These are phyloP conservation scores for Anhinga anhinga DNA, from an alignment of 2,113 vertebrate species.

Conservation along the genomic window DNA sequence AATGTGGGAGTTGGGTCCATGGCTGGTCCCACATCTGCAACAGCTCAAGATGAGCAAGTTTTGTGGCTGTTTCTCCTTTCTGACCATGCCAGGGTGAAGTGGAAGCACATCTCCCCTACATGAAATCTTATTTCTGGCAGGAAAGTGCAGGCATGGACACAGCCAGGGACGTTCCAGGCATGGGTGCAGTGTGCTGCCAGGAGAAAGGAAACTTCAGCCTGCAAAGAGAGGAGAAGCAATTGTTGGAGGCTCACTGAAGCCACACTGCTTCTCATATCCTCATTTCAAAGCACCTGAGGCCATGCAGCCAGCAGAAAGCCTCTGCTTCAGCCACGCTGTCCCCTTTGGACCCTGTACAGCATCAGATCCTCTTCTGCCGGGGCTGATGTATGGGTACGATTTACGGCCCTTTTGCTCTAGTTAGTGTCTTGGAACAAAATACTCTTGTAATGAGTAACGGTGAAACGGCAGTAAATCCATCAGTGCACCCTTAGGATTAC, in stretches of 20 bases:
- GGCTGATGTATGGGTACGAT: neutral
- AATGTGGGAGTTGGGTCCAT: fast-evolving
- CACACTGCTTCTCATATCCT: neutral
- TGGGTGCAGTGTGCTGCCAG: neutral
- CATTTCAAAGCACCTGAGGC: neutral
- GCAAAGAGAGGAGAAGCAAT: neutral
- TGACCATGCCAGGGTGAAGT: neutral
- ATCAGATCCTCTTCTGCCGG: neutral
- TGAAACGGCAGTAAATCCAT: neutral
- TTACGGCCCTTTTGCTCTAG: neutral
- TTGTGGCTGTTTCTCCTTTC: neutral
- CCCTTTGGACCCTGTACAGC: neutral
- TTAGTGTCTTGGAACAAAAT: neutral
- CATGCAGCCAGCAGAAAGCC: neutral
- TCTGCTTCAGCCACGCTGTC: neutral
- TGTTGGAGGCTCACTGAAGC: neutral
- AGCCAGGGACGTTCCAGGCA: neutral
- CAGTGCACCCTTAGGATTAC: neutral
- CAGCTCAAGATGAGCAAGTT: neutral
- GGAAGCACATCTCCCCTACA: neutral
- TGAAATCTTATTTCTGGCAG: neutral
- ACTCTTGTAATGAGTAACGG: neutral
- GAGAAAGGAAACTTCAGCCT: neutral
- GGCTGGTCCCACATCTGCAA: neutral
- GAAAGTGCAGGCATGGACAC: neutral